Base-by-base conservation (phyloP, 1,140 invertebrate genomes). In the Eueides isabella region DNA sequence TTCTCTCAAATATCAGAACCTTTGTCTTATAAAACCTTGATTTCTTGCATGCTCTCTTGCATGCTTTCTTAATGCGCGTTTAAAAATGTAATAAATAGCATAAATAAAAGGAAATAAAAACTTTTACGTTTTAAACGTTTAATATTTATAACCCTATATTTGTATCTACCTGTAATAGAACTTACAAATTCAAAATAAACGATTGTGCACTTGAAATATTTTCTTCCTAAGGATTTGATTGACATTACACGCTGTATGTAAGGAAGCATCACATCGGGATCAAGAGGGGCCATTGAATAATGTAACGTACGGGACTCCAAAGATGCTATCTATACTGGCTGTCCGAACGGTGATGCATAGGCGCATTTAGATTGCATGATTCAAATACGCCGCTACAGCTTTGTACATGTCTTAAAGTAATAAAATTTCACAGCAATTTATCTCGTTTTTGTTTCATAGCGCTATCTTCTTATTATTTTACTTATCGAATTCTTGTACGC, bases 291-390 rank as follows among this genome's bases (percentile, higher is more conserved):
- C 55, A 72, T 79, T 79, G 72, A 72, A 77, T 77, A 79, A 77
- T 79, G 70, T 69, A 76, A 72, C 69, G 48, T 79, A 64, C 65
- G 33, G 66, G 35, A 69, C 31, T 30, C 23, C 68, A 26, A 12
- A 26, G 74, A 79, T 79, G 28, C 65, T 74, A 74, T 77, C 76
- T 74, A 30, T 14, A 38, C 61, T 35, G 61, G 26, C 73, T 77
- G 75, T 80, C 72, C 72, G n/a, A 64, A 71, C 70, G 23, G 66
- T 72, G 75, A 77, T 80, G 78, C 68, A 75, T 73, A 64, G 55
- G 67, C 33, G 30, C 76, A 80, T 80, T 77, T 72, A 80, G 78
- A 80, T 80, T 67, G 72, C 61, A 75, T 30, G 48, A 71, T 75
- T 67, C 69, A 74, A 74, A 74, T 33, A 68, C 55, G 64, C 74